Percentiles rank a stretch among this genome's conserved stretches.
Evolutionary conservation across 2,888 invertebrate species (phyloP).

Genomic region (Pyrrhosoma nymphula): DNA sequence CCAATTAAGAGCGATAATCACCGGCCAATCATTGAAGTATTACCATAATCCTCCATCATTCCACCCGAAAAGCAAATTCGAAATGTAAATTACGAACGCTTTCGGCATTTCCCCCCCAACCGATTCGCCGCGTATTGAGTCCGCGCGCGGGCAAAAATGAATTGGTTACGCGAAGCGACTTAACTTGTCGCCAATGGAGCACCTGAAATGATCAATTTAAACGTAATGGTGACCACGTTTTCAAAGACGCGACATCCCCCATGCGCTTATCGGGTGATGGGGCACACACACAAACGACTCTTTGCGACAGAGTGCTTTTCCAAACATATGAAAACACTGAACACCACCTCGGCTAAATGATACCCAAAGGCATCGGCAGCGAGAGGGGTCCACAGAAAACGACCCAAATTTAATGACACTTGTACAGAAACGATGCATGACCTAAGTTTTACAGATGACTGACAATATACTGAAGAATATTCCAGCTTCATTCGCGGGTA

Average conservation of each 20-base stretch:
- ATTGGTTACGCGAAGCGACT: conserved; percentile 26
- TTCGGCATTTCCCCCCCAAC: not conserved
- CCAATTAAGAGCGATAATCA: conserved; percentile 36
- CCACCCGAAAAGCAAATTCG: conserved; percentile 20
- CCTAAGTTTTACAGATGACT: too few relatives aligned
- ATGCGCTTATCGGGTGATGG: not conserved
- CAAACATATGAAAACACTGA: not conserved
- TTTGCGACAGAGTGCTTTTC: not conserved
- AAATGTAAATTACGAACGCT: conserved; percentile 26
- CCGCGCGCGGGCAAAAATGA: not conserved
- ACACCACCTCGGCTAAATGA: not conserved
- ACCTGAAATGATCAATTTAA: conserved; percentile 31
- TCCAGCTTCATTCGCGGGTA: too few relatives aligned
- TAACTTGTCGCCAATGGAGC: not conserved
- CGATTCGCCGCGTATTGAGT: not conserved
- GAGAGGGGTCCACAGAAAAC: not conserved
- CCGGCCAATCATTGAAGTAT: conserved; percentile 31
- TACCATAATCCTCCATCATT: conserved; percentile 32
- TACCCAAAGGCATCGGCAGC: not conserved
- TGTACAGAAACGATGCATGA: too few relatives aligned
- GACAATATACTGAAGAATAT: too few relatives aligned
- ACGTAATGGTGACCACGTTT: not conserved
- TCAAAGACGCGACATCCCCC: not conserved
- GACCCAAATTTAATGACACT: not conserved
- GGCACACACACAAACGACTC: not conserved